phyloP scores from a whole-genome alignment of 1,140 invertebrate species.

The Coptotermes formosanus region DNA sequence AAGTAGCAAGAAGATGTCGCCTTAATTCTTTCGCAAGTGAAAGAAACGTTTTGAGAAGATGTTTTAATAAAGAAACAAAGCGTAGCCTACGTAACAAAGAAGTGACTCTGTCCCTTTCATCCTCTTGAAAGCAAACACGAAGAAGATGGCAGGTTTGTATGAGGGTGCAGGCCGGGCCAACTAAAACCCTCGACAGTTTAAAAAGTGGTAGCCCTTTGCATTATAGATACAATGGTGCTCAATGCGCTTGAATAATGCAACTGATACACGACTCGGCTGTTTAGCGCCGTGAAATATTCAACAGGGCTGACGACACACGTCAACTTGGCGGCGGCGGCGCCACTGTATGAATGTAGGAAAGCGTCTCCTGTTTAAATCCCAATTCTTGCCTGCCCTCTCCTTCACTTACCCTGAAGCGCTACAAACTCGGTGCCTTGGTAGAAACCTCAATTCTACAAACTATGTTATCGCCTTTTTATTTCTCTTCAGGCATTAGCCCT shows the following conservation, averaged over 20 bases:
- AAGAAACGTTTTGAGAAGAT: neutral
- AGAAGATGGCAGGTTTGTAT: neutral
- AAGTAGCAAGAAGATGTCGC: neutral
- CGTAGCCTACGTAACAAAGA: neutral
- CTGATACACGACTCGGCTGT: conserved; percentile 4
- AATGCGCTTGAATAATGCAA: neutral
- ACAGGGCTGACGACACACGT: neutral
- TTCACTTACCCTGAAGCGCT: neutral
- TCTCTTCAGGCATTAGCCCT: too few relatives aligned
- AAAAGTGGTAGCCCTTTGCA: conserved; percentile 5
- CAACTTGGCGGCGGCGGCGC: neutral
- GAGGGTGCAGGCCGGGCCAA: neutral
- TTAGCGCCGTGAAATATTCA: conserved; percentile 10
- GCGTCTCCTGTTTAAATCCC: neutral
- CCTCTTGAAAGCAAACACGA: neutral
- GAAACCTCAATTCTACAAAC: too few relatives aligned
- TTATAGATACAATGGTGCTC: conserved; percentile 12
- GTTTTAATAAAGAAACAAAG: neutral
- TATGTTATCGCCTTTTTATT: too few relatives aligned
- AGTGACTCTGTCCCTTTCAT: neutral
- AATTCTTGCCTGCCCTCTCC: neutral
- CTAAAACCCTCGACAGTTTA: conserved; percentile 15
- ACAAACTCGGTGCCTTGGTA: too few relatives aligned
- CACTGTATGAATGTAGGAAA: neutral
- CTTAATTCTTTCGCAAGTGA: neutral